phyloP scores from a whole-genome alignment of 2,797 vertebrate genomes.

The Ceryle rudis region DNA sequence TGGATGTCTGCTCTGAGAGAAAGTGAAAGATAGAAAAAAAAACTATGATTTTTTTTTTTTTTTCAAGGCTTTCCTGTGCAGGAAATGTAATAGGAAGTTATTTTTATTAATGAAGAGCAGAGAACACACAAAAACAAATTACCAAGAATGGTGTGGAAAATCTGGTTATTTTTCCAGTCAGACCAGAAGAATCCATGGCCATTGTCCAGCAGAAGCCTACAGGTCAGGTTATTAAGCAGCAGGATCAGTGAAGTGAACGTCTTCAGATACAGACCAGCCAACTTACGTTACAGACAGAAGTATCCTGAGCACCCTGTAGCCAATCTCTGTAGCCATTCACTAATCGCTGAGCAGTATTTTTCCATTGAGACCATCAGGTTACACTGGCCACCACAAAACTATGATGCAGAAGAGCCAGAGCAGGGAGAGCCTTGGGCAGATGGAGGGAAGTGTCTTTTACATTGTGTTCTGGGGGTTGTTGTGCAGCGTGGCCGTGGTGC shows the following conservation, averaged over 20 bases:
- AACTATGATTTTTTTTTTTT: not conserved
- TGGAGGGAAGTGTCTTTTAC: not conserved
- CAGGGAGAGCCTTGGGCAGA: not conserved
- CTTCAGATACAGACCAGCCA: not conserved
- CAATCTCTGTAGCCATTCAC: not conserved
- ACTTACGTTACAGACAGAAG: not conserved
- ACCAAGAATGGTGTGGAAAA: constrained; percentile 32
- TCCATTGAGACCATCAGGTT: not conserved
- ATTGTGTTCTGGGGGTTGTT: not conserved
- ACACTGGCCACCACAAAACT: not conserved
- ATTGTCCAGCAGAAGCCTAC: constrained; percentile 17
- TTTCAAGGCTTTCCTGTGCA: constrained; percentile 33
- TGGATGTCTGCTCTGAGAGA: not conserved
- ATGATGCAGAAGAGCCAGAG: not conserved
- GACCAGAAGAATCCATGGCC: constrained; percentile 20
- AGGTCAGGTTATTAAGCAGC: not conserved
- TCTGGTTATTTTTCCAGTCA: constrained; percentile 38
- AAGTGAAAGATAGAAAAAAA: constrained; percentile 49
- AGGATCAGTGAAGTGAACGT: not conserved
- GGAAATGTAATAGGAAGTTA: constrained; percentile 69
- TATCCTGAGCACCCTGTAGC: not conserved
- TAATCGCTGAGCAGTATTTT: not conserved
- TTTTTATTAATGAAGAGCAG: constrained; percentile 42
- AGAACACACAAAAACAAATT: constrained; percentile 7
- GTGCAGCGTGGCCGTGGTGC: accelerated